phyloP scores from a whole-genome alignment of 2,888 invertebrate species.

The Meta bourneti region DNA sequence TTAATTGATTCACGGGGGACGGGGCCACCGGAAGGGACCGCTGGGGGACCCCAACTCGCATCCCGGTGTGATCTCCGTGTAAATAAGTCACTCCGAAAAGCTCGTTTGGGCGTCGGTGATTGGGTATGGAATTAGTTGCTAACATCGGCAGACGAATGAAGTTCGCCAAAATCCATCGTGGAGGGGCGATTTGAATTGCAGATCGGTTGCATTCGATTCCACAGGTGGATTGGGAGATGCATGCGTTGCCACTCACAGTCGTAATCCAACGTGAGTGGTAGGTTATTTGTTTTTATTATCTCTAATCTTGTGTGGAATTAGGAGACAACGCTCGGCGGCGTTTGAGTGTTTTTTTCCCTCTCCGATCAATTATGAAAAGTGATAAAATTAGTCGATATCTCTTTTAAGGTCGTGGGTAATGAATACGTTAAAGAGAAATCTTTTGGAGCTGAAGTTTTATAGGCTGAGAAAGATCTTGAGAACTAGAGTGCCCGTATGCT shows the following conservation, averaged over 20 bases:
- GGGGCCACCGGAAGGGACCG: conserved; percentile 59
- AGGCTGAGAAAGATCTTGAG: neutral
- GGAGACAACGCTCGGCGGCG: neutral
- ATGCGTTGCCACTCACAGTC: neutral
- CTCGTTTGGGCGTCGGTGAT: conserved; percentile 47
- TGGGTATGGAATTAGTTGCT: conserved; percentile 63
- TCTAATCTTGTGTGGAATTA: neutral
- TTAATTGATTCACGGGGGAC: conserved; percentile 64
- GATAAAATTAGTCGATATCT: neutral
- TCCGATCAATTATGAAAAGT: neutral
- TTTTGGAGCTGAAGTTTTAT: neutral
- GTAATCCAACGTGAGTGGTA: neutral
- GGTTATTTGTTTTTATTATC: neutral
- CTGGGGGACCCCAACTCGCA: conserved; percentile 36
- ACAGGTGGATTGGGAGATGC: conserved; percentile 27
- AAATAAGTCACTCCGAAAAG: conserved; percentile 68
- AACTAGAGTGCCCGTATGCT: too few relatives aligned
- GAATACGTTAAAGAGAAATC: neutral
- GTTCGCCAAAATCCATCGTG: neutral
- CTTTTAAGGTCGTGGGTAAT: neutral
- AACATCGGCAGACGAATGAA: conserved; percentile 34
- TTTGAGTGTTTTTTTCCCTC: neutral
- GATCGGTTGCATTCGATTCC: conserved; percentile 6
- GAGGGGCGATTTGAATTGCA: conserved; percentile 26
- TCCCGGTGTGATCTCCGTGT: conserved; percentile 51